Percentiles rank a stretch among this genome's conserved stretches.
phyloP scores from a whole-genome alignment of 1,140 invertebrate genomes.

The Rhagoletis zephyria region DNA sequence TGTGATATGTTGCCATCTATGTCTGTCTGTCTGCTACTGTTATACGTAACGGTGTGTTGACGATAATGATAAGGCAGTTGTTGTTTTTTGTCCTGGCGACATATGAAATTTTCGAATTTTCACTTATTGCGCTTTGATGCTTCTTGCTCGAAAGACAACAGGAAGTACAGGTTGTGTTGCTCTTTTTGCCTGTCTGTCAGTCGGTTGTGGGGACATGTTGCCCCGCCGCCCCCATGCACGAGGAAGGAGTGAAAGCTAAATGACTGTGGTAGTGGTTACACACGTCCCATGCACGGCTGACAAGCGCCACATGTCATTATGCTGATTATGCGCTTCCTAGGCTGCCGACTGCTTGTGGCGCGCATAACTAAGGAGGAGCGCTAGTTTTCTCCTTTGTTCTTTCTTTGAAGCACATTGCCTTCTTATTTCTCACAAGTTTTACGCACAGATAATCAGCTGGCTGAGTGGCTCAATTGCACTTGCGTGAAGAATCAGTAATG shows the following conservation, averaged over 20 bases:
- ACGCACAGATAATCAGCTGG: not conserved
- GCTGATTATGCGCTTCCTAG: conserved; percentile 28
- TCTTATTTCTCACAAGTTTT: not conserved
- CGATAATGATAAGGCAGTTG: conserved; percentile 47
- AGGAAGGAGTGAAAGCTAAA: not conserved
- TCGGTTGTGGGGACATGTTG: too few species aligned
- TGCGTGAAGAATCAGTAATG: conserved; percentile 49
- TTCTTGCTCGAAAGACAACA: not conserved
- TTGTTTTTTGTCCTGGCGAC: not conserved
- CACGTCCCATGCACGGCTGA: not conserved
- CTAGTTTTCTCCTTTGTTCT: not conserved
- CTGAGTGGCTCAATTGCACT: conserved; percentile 48
- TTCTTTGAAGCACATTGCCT: not conserved
- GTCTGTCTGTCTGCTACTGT: not conserved
- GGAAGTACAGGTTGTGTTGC: not conserved
- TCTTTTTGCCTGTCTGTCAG: not conserved
- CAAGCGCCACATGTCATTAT: conserved; percentile 45
- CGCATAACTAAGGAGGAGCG: not conserved
- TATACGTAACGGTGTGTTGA: not conserved
- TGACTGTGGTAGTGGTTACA: not conserved
- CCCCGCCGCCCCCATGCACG: too few species aligned
- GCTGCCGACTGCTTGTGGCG: not conserved
- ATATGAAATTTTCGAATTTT: conserved; percentile 53
- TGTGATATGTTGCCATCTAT: not conserved
- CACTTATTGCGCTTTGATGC: conserved; percentile 47